Conservation (phyloP, 2,113 vertebrate species). For the Struthidea cinerea region DNA sequence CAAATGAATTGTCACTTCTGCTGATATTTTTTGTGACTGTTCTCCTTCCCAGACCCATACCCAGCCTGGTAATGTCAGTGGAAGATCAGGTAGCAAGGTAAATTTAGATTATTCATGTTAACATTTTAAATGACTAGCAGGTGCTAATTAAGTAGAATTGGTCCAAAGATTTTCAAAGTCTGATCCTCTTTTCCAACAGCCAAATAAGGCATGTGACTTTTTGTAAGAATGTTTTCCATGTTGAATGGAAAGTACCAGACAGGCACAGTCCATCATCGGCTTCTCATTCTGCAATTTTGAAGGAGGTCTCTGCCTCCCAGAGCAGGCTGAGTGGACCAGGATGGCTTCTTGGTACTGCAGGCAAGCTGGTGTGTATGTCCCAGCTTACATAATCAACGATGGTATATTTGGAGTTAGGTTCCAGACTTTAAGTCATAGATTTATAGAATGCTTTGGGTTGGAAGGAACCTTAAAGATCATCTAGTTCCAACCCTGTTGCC, state of each 20-base stretch:
- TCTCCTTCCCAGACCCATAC: not conserved
- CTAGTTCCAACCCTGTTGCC: not conserved
- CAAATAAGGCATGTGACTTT: not conserved
- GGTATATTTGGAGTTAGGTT: not conserved
- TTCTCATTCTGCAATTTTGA: not conserved
- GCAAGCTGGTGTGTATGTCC: not conserved
- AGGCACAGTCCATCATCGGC: not conserved
- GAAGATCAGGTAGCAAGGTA: not conserved
- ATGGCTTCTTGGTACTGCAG: not conserved
- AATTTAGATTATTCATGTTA: not conserved
- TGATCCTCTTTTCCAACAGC: not conserved
- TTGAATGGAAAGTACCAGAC: not conserved
- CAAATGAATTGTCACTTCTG: not conserved
- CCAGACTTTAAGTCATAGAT: not conserved
- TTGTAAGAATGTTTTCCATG: not conserved
- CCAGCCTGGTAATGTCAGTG: not conserved
- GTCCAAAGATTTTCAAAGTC: not conserved
- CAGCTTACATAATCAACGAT: not conserved
- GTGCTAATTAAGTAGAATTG: not conserved
- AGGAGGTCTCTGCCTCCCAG: not conserved
- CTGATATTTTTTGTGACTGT: not conserved
- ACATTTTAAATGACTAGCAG: not conserved
- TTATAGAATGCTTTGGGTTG: not conserved
- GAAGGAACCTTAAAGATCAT: not conserved
- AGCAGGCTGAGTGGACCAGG: not conserved